A percentile compares a stretch with the other conserved stretches of the same genome.
Evolutionary conservation across 1,140 invertebrate genomes (phyloP).

Genomic region (Portunus trituberculatus): DNA sequence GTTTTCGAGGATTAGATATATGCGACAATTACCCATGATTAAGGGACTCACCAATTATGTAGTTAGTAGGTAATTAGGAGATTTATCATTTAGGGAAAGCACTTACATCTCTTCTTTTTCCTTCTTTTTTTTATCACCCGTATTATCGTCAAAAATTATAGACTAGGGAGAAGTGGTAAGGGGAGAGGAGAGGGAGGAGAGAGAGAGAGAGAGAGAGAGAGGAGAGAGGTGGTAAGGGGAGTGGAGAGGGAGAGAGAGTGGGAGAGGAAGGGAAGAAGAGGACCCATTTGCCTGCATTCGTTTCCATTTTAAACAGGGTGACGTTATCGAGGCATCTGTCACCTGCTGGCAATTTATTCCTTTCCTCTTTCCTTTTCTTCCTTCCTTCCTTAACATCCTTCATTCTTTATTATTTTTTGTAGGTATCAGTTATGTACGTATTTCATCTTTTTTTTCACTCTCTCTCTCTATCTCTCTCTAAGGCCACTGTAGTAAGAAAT

Average conservation of each 20-base stretch:
- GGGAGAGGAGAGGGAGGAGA: not conserved
- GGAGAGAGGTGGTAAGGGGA: not conserved
- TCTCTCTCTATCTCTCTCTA: no score
- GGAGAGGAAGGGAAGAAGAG: not conserved
- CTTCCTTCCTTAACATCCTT: not conserved
- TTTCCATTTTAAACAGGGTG: not conserved
- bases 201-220: not conserved
- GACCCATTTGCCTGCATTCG: not conserved
- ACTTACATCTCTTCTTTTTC: not conserved
- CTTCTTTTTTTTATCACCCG: not conserved
- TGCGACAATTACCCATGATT: constrained; percentile 12
- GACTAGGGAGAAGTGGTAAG: not conserved
- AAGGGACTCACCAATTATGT: not conserved
- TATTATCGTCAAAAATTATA: constrained; percentile 24
- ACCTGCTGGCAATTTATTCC: not conserved
- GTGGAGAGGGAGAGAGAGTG: not conserved
- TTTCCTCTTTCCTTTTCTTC: not conserved
- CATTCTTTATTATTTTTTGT: not conserved
- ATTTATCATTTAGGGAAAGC: constrained; percentile 14
- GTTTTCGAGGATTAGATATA: not conserved
- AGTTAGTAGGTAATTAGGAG: constrained; percentile 22
- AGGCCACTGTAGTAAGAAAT: no score
- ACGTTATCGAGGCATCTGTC: not conserved
- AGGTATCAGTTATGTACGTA: no score
- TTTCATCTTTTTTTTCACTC: no score